These are phyloP conservation scores for Pocillopora meandrina DNA, from an alignment of 92 coral and sea anemone genomes.

Conservation along the genomic window DNA sequence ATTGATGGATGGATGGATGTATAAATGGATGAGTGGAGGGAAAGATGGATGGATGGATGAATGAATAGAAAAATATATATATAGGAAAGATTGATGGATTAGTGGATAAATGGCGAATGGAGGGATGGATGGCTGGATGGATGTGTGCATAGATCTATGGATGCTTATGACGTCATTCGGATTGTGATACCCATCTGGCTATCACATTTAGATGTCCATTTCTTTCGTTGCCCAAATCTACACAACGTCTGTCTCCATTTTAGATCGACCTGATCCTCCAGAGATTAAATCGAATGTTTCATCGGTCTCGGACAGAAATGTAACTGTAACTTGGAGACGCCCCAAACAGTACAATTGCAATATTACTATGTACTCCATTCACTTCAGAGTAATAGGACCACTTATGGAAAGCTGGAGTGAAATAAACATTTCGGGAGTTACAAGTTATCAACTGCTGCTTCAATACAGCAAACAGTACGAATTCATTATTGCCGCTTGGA, in stretches of 20 bases:
- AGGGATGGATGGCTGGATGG: too few species aligned
- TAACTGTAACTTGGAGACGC: background rate
- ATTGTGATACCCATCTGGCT: too few species aligned
- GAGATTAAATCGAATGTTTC: background rate
- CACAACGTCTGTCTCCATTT: background rate
- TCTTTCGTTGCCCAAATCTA: too few species aligned
- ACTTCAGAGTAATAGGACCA: background rate
- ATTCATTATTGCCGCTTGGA: slow-evolving; percentile 1
- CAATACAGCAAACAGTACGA: background rate
- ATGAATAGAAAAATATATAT: too few species aligned
- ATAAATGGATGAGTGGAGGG: too few species aligned
- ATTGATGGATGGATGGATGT: too few species aligned
- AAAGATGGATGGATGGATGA: too few species aligned
- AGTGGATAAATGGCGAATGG: too few species aligned
- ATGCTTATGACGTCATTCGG: too few species aligned
- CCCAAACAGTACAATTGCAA: background rate
- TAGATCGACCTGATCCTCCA: slow-evolving; percentile 6
- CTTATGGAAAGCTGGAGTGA: background rate
- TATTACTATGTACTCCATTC: background rate
- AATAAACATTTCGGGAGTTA: background rate
- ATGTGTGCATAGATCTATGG: too few species aligned
- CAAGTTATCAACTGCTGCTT: background rate
- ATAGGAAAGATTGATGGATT: too few species aligned
- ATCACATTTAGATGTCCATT: too few species aligned
- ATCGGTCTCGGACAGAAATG: background rate